Percentiles rank a stretch among this genome's conserved stretches.
phyloP scores from a whole-genome alignment of 2,797 vertebrate genomes.

The Pantherophis alleghaniensis region DNA sequence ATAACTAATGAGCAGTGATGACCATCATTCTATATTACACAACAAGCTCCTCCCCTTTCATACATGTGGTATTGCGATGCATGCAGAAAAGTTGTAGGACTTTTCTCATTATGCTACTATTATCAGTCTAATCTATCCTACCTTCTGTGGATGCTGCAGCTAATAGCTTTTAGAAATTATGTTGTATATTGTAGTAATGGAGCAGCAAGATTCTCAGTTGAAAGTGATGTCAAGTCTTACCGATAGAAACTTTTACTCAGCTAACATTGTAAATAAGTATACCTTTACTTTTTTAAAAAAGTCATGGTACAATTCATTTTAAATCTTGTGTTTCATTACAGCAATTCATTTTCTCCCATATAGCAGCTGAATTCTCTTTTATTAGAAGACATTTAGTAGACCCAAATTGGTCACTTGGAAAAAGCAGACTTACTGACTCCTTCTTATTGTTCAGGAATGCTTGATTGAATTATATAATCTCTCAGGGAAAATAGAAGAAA shows the following conservation, averaged over 20 bases:
- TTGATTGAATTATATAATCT: slow-evolving; percentile 31
- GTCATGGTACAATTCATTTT: slow-evolving; percentile 35
- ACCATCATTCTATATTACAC: background rate
- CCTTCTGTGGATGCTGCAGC: background rate
- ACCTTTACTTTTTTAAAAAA: slow-evolving; percentile 27
- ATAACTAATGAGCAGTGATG: background rate
- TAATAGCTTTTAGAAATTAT: background rate
- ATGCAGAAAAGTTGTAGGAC: background rate
- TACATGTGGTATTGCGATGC: background rate
- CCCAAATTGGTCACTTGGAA: slow-evolving; percentile 42
- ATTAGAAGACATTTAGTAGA: slow-evolving; percentile 25
- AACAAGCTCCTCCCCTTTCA: background rate
- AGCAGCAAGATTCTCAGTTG: background rate
- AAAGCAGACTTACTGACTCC: slow-evolving; percentile 23
- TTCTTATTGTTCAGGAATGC: slow-evolving; percentile 22
- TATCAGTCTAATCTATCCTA: background rate
- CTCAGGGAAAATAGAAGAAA: slow-evolving; percentile 36
- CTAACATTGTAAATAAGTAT: slow-evolving; percentile 21
- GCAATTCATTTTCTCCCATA: slow-evolving; percentile 33
- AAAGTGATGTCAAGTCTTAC: background rate
- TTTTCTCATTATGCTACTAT: background rate
- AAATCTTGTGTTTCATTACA: slow-evolving; percentile 56
- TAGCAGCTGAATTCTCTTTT: slow-evolving; percentile 25
- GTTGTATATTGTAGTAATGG: background rate
- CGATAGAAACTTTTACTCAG: background rate